Base-by-base conservation (phyloP, 2,888 invertebrate genomes). In the Barypeithes pellucidus region DNA sequence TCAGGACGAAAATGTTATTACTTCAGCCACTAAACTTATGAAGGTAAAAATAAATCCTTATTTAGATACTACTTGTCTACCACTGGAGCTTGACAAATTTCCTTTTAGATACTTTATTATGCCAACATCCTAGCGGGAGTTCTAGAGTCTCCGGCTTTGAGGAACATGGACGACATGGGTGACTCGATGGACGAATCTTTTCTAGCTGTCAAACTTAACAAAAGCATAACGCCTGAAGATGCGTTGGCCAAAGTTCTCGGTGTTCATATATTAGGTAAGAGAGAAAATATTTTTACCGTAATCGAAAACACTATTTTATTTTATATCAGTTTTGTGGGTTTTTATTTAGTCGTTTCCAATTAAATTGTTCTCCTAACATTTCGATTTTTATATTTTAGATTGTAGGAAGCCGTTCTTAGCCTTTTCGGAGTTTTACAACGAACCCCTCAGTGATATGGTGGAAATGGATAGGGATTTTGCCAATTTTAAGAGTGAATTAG, bases 401-500 rank as follows among this genome's bases (percentile, higher is more conserved):
- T 94, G 95, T 83, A 91, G 96, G 60, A 91, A 91, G 82, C 97
- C 97, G 41, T 89, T 91, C 81, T 89, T 98, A 83, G 91, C 95
- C 69, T 95, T 94, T 82, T 92, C 93, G 76, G 97, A 97, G 82
- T 98, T 98, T 87, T 96, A 97, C 86, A 97, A 98, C 85, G 97
- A 98, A 85, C 93, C 95, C 0, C 88, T 97, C 60, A 96, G 96
- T 87, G 97, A 97, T 85, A 92, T 92, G 69, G 92, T 98, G 76
- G 96, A 96, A 88, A 96, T 97, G 94, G 96, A 97, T 85, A 92
- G 93, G 83, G 97, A 98, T 87, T 97, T 96, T 87, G 93, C 95
- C 60, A 93, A 94, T 85, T 97, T 94, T 86, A 95, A 95, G 86
- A 92, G 92, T 80, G 91, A 92, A 83, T 82, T 82, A 77, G 84